Evolutionary conservation across 2,888 invertebrate species (phyloP).

Genomic region (Salticus scenicus): DNA sequence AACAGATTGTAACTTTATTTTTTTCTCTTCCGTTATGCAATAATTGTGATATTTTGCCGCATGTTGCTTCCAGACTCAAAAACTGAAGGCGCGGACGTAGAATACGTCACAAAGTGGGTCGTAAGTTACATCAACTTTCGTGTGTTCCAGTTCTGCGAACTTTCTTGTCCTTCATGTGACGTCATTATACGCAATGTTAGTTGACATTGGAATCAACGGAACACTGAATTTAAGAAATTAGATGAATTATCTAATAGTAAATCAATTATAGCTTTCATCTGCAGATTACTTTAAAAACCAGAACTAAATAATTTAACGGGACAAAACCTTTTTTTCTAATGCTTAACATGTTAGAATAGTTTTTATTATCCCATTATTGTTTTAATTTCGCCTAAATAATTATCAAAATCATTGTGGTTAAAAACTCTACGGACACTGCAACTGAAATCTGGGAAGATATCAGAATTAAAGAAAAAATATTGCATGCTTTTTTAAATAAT

Average conservation of each 20-base stretch:
- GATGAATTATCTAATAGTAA: not conserved
- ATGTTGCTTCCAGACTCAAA: slow-evolving; percentile 8
- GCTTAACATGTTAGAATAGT: too few relatives aligned
- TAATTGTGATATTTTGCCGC: not conserved
- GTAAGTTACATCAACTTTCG: slow-evolving; percentile 37
- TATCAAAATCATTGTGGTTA: too few relatives aligned
- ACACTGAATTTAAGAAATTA: slow-evolving; percentile 13
- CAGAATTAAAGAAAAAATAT: too few relatives aligned
- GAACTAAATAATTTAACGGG: too few relatives aligned
- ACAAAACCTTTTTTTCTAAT: too few relatives aligned
- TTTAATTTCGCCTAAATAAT: too few relatives aligned
- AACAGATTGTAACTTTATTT: too few relatives aligned
- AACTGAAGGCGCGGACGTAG: slow-evolving; percentile 24
- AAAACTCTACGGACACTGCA: too few relatives aligned
- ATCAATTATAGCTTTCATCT: not conserved
- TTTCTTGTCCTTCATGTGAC: slow-evolving; percentile 52
- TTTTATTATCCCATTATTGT: too few relatives aligned
- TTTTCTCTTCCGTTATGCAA: not conserved
- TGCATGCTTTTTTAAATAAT: too few relatives aligned
- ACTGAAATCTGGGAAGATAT: too few relatives aligned
- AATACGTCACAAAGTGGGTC: slow-evolving; percentile 58
- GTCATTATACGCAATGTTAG: slow-evolving; percentile 36
- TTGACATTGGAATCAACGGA: slow-evolving; percentile 59
- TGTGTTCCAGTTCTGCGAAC: slow-evolving; percentile 53
- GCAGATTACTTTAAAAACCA: too few relatives aligned